Evolutionary conservation across 2,888 invertebrate genomes (phyloP), one percentile per base, ranked within the genome.

Genomic region (Cryptocephalus primarius): DNA sequence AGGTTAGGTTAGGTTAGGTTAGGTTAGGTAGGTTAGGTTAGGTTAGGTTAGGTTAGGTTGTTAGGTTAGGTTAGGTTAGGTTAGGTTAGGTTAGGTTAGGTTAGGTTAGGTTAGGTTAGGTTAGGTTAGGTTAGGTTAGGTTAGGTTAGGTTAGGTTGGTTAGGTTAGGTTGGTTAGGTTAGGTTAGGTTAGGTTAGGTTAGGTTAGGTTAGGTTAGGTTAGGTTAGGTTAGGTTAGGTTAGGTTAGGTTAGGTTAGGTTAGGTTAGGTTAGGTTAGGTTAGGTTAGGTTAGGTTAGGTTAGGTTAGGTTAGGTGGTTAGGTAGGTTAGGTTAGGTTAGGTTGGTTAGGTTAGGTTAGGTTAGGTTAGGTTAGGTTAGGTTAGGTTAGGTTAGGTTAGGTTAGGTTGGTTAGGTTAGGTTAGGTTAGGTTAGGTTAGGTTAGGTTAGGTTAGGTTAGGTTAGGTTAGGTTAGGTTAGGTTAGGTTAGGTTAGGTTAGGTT

Each of bases 111-210:
- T 50, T 52, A 50, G 52, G 52, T 50, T 48, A 48, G 52, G 49
- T 48, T 49, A 49, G 49, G 49, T 48, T 44, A 46, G 45, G 49
- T 52, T 48, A 45, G 52, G 52, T 53, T 49, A 49, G 53, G 52
- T 50, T 48, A 50, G 52, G 50, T 50, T 46, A 48, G 50, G 52
- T 46, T 48, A 48, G 50, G 52, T 52, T 45, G 52, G 52, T 52
- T 50, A 48, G 52, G 50, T 50, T 43, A 50, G 52, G 52, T 46
- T 51, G 22, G 22, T 22, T 22, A 22, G 49, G 54, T 51, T 50
- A 46, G 53, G 51, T 50, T 51, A 47, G 51, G 52, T 50, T 45
- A 48, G 52, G 52, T 52, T 50, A 47, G 53, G 54, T 53, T 51
- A 49, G 54, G 53, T 50, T 50, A 50, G 54, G 52, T 47, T 46